A percentile compares a stretch with the other conserved stretches of the same genome.
Conservation (phyloP, 2,113 vertebrate genomes). For the Thalassoma bifasciatum region DNA sequence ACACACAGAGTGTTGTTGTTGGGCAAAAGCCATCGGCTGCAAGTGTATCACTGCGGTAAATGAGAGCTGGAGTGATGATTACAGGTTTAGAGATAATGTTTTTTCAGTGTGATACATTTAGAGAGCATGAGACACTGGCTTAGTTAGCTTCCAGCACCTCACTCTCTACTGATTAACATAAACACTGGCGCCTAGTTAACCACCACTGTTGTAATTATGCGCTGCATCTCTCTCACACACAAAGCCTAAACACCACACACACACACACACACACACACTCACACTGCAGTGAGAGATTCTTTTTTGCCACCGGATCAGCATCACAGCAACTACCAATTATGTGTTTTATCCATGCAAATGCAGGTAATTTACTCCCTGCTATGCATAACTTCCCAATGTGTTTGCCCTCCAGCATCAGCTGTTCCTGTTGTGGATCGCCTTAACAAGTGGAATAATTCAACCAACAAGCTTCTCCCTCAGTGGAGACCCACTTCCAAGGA, state of each 20-base stretch:
- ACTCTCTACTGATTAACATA: slow-evolving; percentile 71
- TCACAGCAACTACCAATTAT: slow-evolving; percentile 63
- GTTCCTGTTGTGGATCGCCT: slow-evolving; percentile 30
- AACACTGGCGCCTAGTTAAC: slow-evolving; percentile 67
- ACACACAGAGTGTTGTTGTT: slow-evolving; percentile 21
- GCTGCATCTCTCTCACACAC: slow-evolving; percentile 12
- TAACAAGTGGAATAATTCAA: slow-evolving; percentile 16
- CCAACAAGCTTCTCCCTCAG: slow-evolving; percentile 9
- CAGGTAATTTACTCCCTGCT: slow-evolving; percentile 74
- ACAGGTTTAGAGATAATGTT: slow-evolving; percentile 62
- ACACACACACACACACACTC: slow-evolving; percentile 14
- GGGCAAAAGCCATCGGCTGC: slow-evolving; percentile 30
- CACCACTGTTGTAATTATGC: slow-evolving; percentile 71
- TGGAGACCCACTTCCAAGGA: not conserved
- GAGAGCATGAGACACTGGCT: slow-evolving; percentile 47
- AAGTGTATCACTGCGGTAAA: slow-evolving; percentile 31
- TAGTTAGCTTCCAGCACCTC: slow-evolving; percentile 61
- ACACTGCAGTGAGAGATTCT: slow-evolving; percentile 28
- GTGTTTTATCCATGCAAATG: slow-evolving; percentile 70
- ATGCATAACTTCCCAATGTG: slow-evolving; percentile 56
- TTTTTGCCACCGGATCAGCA: slow-evolving; percentile 49
- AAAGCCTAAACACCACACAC: slow-evolving; percentile 27
- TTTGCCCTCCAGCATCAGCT: slow-evolving; percentile 57
- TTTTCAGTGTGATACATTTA: slow-evolving; percentile 57
- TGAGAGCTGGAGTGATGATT: slow-evolving; percentile 50